Percentiles rank a stretch among this genome's conserved stretches.
phyloP scores from a whole-genome alignment of 2,888 invertebrate species.

The Drosophila antonietae region DNA sequence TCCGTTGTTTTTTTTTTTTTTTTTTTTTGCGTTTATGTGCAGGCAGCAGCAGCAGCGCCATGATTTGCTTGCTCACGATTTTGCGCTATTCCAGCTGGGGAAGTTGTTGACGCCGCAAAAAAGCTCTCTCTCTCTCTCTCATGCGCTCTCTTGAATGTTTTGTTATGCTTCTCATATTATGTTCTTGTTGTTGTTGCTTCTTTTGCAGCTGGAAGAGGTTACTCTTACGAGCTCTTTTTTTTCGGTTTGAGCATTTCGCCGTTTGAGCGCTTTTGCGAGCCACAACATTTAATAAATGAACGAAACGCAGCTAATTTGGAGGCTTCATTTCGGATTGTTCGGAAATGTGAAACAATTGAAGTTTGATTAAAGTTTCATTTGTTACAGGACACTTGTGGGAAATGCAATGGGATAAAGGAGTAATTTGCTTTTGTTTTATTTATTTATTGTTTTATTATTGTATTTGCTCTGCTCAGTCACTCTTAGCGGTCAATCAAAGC shows the following conservation, averaged over 20 bases:
- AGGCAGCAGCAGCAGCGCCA: slow-evolving; percentile 28
- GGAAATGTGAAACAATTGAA: slow-evolving; percentile 33
- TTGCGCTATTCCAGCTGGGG: too few species aligned
- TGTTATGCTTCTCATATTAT: too few species aligned
- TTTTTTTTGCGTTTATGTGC: slow-evolving; percentile 34
- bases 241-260: slow-evolving; percentile 5
- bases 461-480: too few species aligned
- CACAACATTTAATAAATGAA: too few species aligned
- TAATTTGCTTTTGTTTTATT: slow-evolving; percentile 7
- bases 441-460: neutral
- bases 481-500: neutral
- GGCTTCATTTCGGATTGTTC: slow-evolving; percentile 11
- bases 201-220: too few species aligned
- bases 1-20: slow-evolving; percentile 21
- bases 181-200: too few species aligned
- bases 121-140: too few species aligned
- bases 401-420: slow-evolving; percentile 14
- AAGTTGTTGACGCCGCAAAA: too few species aligned
- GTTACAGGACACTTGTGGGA: slow-evolving; percentile 51
- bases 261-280: slow-evolving; percentile 29
- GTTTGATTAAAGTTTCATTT: slow-evolving; percentile 29
- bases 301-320: slow-evolving; percentile 21
- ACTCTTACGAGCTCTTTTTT: too few species aligned
- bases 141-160: too few species aligned
- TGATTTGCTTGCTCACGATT: slow-evolving; percentile 1